A percentile compares a stretch with the other conserved stretches of the same genome.
These are phyloP conservation scores for Gorsachius magnificus DNA, from an alignment of 2,797 vertebrate genomes.

Conservation along the genomic window DNA sequence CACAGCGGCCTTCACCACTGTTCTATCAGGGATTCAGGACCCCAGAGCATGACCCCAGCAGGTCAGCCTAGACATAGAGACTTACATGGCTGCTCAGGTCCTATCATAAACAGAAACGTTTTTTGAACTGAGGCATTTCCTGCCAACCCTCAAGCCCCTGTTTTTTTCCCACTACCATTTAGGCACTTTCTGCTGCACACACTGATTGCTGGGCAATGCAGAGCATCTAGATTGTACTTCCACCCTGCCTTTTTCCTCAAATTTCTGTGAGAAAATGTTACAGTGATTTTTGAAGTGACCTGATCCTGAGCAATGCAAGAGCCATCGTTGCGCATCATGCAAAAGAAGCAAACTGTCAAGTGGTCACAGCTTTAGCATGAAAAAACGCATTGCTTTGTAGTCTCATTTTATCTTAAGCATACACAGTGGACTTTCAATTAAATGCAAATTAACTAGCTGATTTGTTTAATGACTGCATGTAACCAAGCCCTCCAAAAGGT, in stretches of 20 bases:
- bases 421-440: background rate
- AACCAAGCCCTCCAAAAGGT: background rate
- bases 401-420: background rate
- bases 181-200: background rate
- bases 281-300: background rate
- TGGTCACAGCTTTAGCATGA: background rate
- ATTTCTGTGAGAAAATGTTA: background rate
- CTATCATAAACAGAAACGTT: background rate
- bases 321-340: background rate
- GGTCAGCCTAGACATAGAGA: background rate
- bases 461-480: background rate
- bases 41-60: background rate
- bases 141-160: background rate
- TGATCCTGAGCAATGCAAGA: background rate
- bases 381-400: background rate
- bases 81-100: background rate
- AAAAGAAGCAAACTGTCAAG: background rate
- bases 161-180: background rate
- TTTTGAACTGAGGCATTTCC: background rate
- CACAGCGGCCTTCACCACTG: too few relatives aligned
- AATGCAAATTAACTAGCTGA: background rate
- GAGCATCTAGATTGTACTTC: background rate
- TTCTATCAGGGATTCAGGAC: background rate
- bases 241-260: background rate
- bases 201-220: background rate